Conservation (phyloP, 2,888 invertebrate species). For the Rugalucina vietnamica region DNA sequence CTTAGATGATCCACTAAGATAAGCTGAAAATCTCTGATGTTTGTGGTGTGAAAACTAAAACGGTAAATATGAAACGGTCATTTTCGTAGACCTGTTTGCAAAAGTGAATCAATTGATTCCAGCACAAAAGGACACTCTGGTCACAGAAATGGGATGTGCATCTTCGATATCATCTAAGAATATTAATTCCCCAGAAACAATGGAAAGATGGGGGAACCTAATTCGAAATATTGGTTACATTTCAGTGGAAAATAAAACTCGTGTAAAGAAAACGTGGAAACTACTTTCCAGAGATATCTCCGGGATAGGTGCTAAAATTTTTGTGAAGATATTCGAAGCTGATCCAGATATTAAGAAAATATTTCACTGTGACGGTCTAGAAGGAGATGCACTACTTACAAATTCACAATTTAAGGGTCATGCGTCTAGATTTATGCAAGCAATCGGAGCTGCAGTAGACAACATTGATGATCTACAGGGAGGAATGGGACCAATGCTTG, state of each 20-base stretch:
- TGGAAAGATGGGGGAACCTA: neutral
- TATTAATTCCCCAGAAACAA: neutral
- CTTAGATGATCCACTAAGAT: too few species aligned
- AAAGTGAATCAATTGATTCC: too few species aligned
- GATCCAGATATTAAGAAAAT: slow-evolving; percentile 72
- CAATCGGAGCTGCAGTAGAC: slow-evolving; percentile 73
- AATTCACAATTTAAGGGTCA: slow-evolving; percentile 66
- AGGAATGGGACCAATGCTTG: slow-evolving; percentile 62
- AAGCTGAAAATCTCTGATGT: too few species aligned
- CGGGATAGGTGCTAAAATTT: slow-evolving; percentile 69
- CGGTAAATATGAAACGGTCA: too few species aligned
- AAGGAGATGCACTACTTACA: slow-evolving; percentile 59
- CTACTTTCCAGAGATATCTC: slow-evolving; percentile 66
- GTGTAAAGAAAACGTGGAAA: slow-evolving; percentile 70
- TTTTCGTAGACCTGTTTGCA: too few species aligned
- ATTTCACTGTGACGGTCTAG: slow-evolving; percentile 64
- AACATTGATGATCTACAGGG: slow-evolving; percentile 69
- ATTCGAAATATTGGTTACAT: neutral
- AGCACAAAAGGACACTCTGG: too few species aligned
- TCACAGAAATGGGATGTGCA: neutral
- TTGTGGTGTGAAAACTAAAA: too few species aligned
- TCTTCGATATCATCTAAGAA: neutral
- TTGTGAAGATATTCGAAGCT: slow-evolving; percentile 71
- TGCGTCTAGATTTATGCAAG: slow-evolving; percentile 76
- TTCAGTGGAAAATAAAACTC: neutral